Conservation (phyloP, 1,140 invertebrate species). For the Bombus terrestris region DNA sequence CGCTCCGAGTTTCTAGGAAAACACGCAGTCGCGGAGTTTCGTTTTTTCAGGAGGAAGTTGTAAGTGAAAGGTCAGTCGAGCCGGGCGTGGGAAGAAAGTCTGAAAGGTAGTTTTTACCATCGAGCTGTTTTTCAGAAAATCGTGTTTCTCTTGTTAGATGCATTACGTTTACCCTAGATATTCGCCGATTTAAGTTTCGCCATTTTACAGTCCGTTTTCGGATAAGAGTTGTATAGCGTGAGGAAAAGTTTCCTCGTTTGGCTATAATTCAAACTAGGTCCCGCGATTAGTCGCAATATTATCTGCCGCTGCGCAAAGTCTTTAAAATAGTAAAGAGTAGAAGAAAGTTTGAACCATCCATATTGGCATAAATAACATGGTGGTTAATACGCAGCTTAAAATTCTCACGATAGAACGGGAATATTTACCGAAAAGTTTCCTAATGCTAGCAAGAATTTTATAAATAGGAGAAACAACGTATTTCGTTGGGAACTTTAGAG, state of each 20-base stretch:
- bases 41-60: background rate
- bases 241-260: constrained; percentile 7
- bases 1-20: constrained; percentile 44
- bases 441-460: background rate
- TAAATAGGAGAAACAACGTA: background rate
- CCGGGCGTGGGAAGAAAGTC: background rate
- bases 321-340: background rate
- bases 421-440: background rate
- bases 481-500: background rate
- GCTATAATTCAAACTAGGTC: background rate
- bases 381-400: too few species aligned
- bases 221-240: background rate
- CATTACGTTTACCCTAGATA: background rate
- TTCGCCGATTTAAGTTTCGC: background rate
- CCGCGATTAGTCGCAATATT: background rate
- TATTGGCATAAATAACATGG: background rate
- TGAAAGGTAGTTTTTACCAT: background rate
- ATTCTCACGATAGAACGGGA: background rate
- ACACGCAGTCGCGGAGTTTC: constrained; percentile 4
- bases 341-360: background rate
- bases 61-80: background rate
- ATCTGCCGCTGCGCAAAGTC: background rate
- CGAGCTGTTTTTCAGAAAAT: constrained; percentile 4
- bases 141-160: background rate
- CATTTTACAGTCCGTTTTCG: background rate